phyloP scores from a whole-genome alignment of 1,140 invertebrate genomes.

The Conus ventricosus region DNA sequence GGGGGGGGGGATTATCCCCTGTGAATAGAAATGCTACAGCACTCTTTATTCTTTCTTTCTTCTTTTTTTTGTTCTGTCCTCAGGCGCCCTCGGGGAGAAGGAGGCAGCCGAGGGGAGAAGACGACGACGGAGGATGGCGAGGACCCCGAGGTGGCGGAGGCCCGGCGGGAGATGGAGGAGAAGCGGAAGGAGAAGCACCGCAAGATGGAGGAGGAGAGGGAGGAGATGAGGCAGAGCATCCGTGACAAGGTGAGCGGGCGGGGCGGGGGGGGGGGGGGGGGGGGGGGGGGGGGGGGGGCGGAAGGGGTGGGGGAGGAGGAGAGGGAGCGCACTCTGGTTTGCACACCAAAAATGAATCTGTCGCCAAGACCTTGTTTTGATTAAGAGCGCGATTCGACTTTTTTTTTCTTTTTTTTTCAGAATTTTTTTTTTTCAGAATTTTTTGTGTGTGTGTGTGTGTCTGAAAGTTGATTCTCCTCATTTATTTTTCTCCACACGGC shows the following conservation, averaged over 20 bases:
- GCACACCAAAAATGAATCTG: no score
- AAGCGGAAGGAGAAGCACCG: slow-evolving; percentile 96
- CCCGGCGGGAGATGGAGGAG: slow-evolving; percentile 93
- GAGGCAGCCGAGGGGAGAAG: slow-evolving; percentile 85
- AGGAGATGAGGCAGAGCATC: slow-evolving; percentile 98
- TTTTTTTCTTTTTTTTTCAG: no score
- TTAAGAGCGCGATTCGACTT: no score
- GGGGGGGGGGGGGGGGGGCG: not conserved
- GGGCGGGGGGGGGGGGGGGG: not conserved
- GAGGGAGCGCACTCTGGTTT: not conserved
- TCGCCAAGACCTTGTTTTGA: no score
- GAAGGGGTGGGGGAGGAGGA: not conserved
- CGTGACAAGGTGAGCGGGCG: slow-evolving; percentile 90
- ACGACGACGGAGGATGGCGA: slow-evolving; percentile 86
- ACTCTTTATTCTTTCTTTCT: not conserved
- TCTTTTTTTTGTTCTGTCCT: slow-evolving; percentile 26
- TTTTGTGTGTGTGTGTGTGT: no score
- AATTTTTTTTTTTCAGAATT: no score
- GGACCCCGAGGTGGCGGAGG: slow-evolving; percentile 94
- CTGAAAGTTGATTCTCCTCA: no score
- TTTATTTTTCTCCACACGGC: no score
- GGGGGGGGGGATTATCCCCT: no score
- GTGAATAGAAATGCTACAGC: not conserved
- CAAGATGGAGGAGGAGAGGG: slow-evolving; percentile 98
- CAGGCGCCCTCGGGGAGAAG: slow-evolving; percentile 93